A percentile compares a stretch with the other conserved stretches of the same genome.
phyloP scores from a whole-genome alignment of 2,113 vertebrate genomes.

The Lonchura striata region DNA sequence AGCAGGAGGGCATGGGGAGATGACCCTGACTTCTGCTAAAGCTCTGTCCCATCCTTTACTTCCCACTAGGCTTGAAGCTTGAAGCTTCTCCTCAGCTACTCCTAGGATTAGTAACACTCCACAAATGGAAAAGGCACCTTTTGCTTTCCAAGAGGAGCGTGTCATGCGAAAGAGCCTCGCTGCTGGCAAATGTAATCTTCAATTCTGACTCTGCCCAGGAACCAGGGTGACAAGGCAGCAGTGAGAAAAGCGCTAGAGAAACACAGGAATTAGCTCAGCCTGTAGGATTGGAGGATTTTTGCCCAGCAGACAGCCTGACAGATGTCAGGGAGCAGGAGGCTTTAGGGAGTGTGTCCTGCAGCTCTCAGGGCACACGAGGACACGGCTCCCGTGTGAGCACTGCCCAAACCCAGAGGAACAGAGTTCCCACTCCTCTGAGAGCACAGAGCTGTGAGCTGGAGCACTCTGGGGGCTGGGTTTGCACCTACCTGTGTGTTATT shows the following conservation, averaged over 20 bases:
- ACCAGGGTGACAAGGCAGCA: conserved; percentile 1
- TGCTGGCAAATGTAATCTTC: background rate
- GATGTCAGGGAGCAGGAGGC: background rate
- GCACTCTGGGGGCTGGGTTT: background rate
- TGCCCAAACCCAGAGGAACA: background rate
- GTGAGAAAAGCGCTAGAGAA: conserved; percentile 40
- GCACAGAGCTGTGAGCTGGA: background rate
- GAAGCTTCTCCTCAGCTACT: conserved; percentile 23
- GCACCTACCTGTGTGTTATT: background rate
- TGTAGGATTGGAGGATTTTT: background rate
- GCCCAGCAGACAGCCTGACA: background rate
- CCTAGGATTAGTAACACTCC: background rate
- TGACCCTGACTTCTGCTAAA: background rate
- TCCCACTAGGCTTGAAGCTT: background rate
- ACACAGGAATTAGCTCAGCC: background rate
- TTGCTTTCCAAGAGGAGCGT: conserved; percentile 34
- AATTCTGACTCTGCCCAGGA: background rate
- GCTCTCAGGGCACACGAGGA: background rate
- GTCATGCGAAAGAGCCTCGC: background rate
- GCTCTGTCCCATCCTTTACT: background rate
- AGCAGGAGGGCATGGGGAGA: background rate
- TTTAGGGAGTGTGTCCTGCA: accelerated
- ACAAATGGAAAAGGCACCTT: conserved; percentile 38
- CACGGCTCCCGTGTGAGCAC: background rate
- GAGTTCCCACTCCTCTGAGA: background rate